Evolutionary conservation across 2,113 vertebrate genomes (phyloP).

Genomic region (Bagarius yarrelli): DNA sequence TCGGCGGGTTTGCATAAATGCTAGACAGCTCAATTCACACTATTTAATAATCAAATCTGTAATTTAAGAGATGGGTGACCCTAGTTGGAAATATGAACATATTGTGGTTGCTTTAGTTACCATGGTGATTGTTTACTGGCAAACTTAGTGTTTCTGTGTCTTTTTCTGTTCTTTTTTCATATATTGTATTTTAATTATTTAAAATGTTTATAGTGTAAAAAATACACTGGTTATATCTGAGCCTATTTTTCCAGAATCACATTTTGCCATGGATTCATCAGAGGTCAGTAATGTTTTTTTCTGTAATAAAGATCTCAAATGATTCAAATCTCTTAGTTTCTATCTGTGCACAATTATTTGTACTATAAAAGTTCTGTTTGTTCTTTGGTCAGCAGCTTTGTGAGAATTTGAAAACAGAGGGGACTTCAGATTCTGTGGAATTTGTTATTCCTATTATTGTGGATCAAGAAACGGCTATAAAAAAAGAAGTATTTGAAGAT

Average conservation of each 20-base stretch:
- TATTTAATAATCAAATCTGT: no score
- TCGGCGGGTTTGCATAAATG: no score
- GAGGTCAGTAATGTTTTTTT: neutral
- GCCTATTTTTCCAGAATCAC: neutral
- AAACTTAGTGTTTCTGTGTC: neutral
- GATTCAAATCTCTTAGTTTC: no score
- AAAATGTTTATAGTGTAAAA: neutral
- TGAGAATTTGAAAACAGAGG: neutral
- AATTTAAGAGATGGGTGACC: no score
- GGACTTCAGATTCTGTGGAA: neutral
- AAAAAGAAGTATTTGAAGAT: constrained; percentile 2
- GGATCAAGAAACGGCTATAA: neutral
- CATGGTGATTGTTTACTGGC: no score
- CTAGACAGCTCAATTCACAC: no score
- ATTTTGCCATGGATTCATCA: neutral
- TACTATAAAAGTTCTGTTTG: no score
- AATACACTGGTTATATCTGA: neutral
- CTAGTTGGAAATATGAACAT: no score
- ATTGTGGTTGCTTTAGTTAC: no score
- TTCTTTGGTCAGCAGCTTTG: neutral
- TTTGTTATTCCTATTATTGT: neutral
- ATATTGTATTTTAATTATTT: neutral
- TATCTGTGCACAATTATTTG: no score
- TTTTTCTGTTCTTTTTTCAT: neutral
- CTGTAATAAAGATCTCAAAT: neutral